Base-by-base conservation (phyloP, 2,797 vertebrate species). In the Typhlichthys subterraneus region DNA sequence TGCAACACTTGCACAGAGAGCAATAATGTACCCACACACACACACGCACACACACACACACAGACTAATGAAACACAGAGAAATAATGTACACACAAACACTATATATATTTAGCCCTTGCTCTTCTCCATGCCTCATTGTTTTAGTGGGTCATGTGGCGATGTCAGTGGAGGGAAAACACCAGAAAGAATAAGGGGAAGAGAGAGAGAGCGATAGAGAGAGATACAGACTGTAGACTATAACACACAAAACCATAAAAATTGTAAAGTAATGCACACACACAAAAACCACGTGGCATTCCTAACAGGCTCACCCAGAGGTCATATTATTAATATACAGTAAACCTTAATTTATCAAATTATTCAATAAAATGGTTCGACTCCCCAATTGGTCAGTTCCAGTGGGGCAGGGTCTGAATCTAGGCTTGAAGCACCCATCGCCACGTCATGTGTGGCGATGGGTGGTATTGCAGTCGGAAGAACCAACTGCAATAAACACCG, bases 111-210 rank as follows among this genome's bases (percentile, higher is more conserved):
- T 78, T 88, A 85, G 82, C 70, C 59, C 63, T 65, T 53, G 59
- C 38, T 13, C 2, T 63, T 77, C 61, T 69, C 75, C 79, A 86
- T 87, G 87, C 75, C 79, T 85, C 85, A 88, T 79, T 89, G 85
- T 90, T 86, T 91, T 89, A 89, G 61, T 89, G 76, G 89, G 89
- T 89, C 89, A 85, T 69, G 75, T 72, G 67, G 73, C 60, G 70
- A 76, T 88, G 87, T 83, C 81, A 86, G 80, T 74, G 72, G 61
- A 75, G 59, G 70, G 77, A 68, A 68, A 75, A 70, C 70, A 52
- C 33, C 23, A 48, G 14, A 33, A 53, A 47, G n/a, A 14, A 38
- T 8, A 17, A 53, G 59, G 48, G 48, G 45, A 45, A 53, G 42
- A 60, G 64, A 14, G 15, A 17, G 11, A 4, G 19, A 29, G 31